Percentiles rank a stretch among this genome's conserved stretches.
These are phyloP conservation scores for Grantiella picta DNA, from an alignment of 2,113 vertebrate species.

Conservation along the genomic window DNA sequence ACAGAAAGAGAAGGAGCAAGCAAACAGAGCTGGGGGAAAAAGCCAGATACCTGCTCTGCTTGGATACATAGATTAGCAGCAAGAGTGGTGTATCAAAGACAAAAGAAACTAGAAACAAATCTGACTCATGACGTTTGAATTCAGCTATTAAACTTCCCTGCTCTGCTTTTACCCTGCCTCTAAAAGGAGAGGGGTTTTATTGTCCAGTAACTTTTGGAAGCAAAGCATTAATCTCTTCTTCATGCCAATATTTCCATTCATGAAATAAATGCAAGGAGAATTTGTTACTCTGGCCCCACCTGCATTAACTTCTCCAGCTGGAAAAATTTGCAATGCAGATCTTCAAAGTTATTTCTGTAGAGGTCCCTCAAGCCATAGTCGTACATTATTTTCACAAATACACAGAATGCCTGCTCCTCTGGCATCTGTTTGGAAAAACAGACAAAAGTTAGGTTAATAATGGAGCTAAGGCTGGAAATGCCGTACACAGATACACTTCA, in stretches of 20 bases:
- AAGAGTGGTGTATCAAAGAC: neutral
- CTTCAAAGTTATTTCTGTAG: constrained; percentile 98
- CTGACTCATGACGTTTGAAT: neutral
- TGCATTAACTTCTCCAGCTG: constrained; percentile 94
- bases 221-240: neutral
- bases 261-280: neutral
- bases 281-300: constrained; percentile 70
- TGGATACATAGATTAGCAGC: neutral
- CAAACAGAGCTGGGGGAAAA: neutral
- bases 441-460: neutral
- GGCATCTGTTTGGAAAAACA: constrained; percentile 86
- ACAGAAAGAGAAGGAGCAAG: neutral
- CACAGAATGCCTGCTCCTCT: constrained; percentile 97
- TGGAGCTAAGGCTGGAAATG: neutral
- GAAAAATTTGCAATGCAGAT: constrained; percentile 98
- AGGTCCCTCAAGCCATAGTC: constrained; percentile 90
- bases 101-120: neutral
- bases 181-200: neutral
- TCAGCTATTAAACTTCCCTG: neutral
- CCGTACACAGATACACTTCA: neutral
- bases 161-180: neutral
- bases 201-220: neutral
- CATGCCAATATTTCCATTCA: neutral
- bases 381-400: constrained; percentile 97
- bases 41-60: neutral